Evolutionary conservation across 2,797 vertebrate genomes (phyloP).

Genomic region (Lutjanus argentimaculatus): DNA sequence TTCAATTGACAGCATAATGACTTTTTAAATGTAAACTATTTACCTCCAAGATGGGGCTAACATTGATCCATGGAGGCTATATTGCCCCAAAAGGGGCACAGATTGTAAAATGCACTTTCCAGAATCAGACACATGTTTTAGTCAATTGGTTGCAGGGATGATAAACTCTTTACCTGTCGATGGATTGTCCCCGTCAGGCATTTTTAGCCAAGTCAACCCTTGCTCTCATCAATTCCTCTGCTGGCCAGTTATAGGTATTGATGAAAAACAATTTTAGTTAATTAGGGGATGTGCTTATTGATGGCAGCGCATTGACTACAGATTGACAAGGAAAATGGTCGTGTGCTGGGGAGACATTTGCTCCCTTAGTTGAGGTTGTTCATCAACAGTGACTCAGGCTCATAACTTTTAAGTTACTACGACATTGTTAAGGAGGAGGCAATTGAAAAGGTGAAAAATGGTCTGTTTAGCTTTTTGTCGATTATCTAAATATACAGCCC

Average conservation of each 20-base stretch:
- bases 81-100: conserved; percentile 25
- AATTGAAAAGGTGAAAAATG: conserved; percentile 12
- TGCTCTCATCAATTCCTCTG: conserved; percentile 74
- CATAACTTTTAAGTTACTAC: conserved; percentile 41
- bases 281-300: conserved; percentile 86
- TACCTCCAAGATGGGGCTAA: conserved; percentile 42
- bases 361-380: conserved; percentile 46
- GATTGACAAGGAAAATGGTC: conserved; percentile 69
- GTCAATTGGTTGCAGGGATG: conserved; percentile 64
- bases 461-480: conserved; percentile 2
- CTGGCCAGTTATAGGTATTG: conserved; percentile 80
- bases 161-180: conserved; percentile 77
- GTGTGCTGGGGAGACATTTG: conserved; percentile 39
- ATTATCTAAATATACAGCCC: neutral
- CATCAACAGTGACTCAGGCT: conserved; percentile 37
- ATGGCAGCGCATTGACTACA: conserved; percentile 65
- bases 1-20: conserved; percentile 74
- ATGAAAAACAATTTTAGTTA: conserved; percentile 85
- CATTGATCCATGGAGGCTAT: conserved; percentile 53
- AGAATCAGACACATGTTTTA: conserved; percentile 55
- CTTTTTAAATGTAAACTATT: conserved; percentile 71
- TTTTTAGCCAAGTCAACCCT: conserved; percentile 74
- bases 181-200: conserved; percentile 71
- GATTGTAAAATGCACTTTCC: conserved; percentile 66
- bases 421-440: conserved; percentile 4